Conservation (phyloP, 1,140 invertebrate species). For the Ceratosolen solmsi region DNA sequence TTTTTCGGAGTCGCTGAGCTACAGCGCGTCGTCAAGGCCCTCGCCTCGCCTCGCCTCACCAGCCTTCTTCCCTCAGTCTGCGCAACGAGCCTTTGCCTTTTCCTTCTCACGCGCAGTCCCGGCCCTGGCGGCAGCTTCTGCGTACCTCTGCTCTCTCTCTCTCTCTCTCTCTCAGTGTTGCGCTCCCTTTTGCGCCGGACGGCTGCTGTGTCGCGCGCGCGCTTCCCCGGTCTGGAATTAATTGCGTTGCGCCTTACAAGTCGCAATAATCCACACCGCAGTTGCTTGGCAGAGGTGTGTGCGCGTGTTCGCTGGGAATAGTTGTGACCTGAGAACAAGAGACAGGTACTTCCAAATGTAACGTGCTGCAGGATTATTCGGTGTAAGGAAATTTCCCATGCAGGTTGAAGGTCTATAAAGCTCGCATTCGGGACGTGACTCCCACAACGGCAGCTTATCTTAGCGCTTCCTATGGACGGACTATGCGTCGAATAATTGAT, state of each 20-base stretch:
- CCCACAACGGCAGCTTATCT: too few species aligned
- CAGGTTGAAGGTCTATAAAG: too few species aligned
- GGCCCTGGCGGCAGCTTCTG: not conserved
- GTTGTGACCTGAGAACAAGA: not conserved
- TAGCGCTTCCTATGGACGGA: too few species aligned
- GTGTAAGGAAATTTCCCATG: not conserved
- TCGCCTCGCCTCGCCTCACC: not conserved
- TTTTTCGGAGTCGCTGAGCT: too few species aligned
- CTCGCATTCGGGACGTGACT: too few species aligned
- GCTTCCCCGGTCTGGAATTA: conserved; percentile 13
- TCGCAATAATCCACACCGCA: not conserved
- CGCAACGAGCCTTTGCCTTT: conserved; percentile 22
- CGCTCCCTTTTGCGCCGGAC: not conserved
- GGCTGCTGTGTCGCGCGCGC: conserved; percentile 8
- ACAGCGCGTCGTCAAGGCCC: not conserved
- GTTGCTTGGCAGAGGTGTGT: not conserved
- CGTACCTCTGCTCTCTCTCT: not conserved
- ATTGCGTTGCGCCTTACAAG: not conserved
- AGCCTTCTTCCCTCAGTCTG: conserved; percentile 8
- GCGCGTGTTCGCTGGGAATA: not conserved
- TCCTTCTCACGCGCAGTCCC: conserved; percentile 22
- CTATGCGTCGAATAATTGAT: too few species aligned
- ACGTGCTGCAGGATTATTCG: not conserved
- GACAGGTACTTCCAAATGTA: not conserved
- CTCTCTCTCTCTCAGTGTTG: not conserved